A percentile compares a stretch with the other conserved stretches of the same genome.
Evolutionary conservation across 2,113 vertebrate genomes (phyloP).

Genomic region (Entomyzon cyanotis): DNA sequence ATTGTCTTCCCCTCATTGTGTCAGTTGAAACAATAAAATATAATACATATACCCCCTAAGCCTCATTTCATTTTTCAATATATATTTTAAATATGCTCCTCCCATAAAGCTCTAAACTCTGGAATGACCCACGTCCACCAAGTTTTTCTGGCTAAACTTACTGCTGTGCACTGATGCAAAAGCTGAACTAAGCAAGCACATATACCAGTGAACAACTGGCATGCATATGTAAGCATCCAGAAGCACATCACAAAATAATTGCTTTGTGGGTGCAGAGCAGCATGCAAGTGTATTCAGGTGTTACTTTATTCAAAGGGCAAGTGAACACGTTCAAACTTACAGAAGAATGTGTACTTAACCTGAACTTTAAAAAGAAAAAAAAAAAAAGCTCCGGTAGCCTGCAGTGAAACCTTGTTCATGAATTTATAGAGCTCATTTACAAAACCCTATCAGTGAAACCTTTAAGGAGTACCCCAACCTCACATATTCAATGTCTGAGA

Average conservation of each 20-base stretch:
- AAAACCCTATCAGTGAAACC: background rate
- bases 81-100: background rate
- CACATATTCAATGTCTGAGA: background rate
- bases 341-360: background rate
- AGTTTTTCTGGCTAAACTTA: background rate
- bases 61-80: background rate
- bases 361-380: background rate
- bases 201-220: background rate
- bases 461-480: background rate
- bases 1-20: background rate
- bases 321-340: background rate
- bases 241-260: background rate
- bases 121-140: background rate
- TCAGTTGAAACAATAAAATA: background rate
- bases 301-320: slow-evolving; percentile 12
- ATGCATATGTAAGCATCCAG: background rate
- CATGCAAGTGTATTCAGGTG: background rate
- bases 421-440: background rate
- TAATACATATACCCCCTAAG: background rate
- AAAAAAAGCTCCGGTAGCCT: background rate
- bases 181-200: background rate
- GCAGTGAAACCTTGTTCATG: background rate
- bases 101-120: background rate
- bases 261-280: background rate
- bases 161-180: background rate